Conservation (phyloP, 2,113 vertebrate species). For the Regulus satrapa region DNA sequence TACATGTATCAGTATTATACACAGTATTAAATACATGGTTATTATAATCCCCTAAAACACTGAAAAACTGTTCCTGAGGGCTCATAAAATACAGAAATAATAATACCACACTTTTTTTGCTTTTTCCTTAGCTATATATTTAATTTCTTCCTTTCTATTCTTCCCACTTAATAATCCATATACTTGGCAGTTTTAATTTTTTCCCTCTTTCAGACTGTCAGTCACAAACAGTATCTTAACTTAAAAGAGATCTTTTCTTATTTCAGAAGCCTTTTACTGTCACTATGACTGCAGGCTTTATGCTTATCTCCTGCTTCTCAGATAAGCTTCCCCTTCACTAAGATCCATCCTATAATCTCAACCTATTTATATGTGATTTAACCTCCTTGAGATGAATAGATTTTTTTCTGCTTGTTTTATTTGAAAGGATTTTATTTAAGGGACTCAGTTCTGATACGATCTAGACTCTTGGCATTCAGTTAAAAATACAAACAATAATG, state of each 20-base stretch:
- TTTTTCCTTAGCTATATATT: not conserved
- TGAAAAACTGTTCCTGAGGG: not conserved
- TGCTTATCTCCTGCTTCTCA: slow-evolving; percentile 12
- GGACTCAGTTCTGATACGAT: not conserved
- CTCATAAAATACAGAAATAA: not conserved
- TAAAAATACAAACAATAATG: not conserved
- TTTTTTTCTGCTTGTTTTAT: not conserved
- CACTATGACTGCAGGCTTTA: slow-evolving; percentile 22
- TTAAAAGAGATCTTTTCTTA: slow-evolving; percentile 28
- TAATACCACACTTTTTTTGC: not conserved
- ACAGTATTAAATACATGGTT: not conserved
- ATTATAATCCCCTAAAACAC: not conserved
- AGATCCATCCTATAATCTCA: slow-evolving; percentile 24
- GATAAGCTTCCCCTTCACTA: slow-evolving; percentile 14
- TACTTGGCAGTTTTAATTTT: not conserved
- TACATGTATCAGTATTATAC: not conserved
- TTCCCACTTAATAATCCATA: not conserved
- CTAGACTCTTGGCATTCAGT: not conserved
- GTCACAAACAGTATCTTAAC: not conserved
- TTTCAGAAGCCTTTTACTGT: slow-evolving; percentile 20
- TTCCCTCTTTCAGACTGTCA: not conserved
- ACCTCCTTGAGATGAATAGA: not conserved
- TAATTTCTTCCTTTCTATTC: not conserved
- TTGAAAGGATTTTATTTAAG: slow-evolving; percentile 21
- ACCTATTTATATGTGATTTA: slow-evolving; percentile 19